A percentile compares a stretch with the other conserved stretches of the same genome.
Evolutionary conservation across 2,888 invertebrate genomes (phyloP).

Genomic region (Dryomyza anilis): DNA sequence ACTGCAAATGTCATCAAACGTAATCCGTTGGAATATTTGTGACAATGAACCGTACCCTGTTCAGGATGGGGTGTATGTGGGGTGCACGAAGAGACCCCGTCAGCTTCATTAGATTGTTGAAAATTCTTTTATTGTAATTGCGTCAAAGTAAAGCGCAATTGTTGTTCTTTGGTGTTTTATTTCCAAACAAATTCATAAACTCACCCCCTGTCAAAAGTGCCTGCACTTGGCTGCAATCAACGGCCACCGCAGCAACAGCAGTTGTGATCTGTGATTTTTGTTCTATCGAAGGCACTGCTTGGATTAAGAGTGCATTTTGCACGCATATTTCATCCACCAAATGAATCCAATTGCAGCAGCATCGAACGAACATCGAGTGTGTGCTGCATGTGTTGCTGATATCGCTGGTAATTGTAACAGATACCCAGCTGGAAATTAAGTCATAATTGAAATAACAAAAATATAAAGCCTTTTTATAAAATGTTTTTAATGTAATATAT

Average conservation of each 20-base stretch:
- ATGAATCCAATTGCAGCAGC: neutral
- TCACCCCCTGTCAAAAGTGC: neutral
- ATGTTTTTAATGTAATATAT: too few relatives aligned
- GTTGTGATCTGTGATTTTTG: neutral
- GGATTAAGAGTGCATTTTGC: conserved; percentile 8
- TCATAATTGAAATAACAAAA: too few relatives aligned
- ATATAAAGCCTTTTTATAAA: too few relatives aligned
- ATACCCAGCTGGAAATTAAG: too few relatives aligned
- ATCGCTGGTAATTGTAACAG: neutral
- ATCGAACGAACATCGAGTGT: neutral
- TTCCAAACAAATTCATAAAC: too few relatives aligned
- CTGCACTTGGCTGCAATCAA: neutral
- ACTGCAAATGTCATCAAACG: neutral
- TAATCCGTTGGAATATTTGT: neutral
- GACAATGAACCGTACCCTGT: too few relatives aligned
- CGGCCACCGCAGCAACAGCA: neutral
- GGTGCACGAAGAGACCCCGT: too few relatives aligned
- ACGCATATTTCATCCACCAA: conserved; percentile 8
- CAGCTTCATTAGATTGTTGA: too few relatives aligned
- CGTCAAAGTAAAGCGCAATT: too few relatives aligned
- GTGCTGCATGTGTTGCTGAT: neutral
- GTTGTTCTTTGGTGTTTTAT: too few relatives aligned
- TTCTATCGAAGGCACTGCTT: neutral
- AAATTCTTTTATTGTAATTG: too few relatives aligned
- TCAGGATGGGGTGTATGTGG: too few relatives aligned